phyloP scores from a whole-genome alignment of 1,140 invertebrate genomes.

The Parasteatoda tepidariorum region DNA sequence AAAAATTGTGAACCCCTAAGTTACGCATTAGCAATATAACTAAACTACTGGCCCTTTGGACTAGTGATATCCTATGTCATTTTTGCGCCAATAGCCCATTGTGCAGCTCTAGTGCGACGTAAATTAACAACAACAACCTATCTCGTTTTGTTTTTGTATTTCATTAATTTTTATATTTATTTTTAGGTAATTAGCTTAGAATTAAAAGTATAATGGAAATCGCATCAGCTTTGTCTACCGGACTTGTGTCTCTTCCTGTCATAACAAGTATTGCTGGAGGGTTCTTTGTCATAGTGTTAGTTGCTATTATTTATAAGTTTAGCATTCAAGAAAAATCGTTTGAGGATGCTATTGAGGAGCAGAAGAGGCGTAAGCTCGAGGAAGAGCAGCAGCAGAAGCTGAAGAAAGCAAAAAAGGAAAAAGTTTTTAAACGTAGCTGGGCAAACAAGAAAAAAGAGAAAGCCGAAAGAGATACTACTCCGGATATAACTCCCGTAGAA shows the following conservation, averaged over 20 bases:
- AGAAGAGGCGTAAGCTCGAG: conserved; percentile 45
- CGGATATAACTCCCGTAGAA: not conserved
- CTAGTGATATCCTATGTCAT: too few species aligned
- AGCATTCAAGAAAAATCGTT: conserved; percentile 53
- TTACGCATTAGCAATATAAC: too few species aligned
- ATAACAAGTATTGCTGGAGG: not conserved
- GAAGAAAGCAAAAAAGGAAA: conserved; percentile 53
- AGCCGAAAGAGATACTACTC: not conserved
- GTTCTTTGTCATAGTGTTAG: not conserved
- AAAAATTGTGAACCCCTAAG: too few species aligned
- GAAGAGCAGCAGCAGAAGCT: conserved; percentile 31
- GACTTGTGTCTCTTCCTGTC: not conserved
- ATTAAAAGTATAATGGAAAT: conserved; percentile 1
- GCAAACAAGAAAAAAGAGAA: conserved; percentile 34
- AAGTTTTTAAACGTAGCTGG: conserved; percentile 50
- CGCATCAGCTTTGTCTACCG: not conserved
- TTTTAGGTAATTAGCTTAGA: not conserved
- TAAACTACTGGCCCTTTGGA: too few species aligned
- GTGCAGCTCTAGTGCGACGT: too few species aligned
- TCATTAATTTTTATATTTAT: not conserved
- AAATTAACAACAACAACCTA: too few species aligned
- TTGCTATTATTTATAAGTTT: conserved; percentile 37
- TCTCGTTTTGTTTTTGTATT: too few species aligned
- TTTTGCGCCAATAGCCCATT: too few species aligned
- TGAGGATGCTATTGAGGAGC: conserved; percentile 55